Conservation (phyloP, 2,888 invertebrate species). For the Eupithecia exiguata region DNA sequence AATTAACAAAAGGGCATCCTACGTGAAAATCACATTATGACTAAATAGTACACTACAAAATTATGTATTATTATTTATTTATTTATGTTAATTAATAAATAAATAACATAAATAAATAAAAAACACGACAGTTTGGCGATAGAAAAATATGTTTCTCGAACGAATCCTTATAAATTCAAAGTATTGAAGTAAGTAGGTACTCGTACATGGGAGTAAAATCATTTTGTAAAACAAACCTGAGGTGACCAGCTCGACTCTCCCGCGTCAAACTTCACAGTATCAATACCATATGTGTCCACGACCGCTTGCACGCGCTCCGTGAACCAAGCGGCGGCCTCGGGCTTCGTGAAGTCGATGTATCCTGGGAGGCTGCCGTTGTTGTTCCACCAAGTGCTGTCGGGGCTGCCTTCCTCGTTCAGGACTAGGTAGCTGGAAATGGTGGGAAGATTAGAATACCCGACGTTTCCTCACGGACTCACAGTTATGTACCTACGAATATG, state of each 20-base stretch:
- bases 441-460: neutral
- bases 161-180: too few relatives aligned
- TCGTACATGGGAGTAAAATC: too few relatives aligned
- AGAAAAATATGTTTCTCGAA: too few relatives aligned
- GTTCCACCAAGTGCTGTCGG: constrained; percentile 82
- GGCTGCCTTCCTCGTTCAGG: constrained; percentile 76
- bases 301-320: constrained; percentile 78
- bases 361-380: constrained; percentile 81
- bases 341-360: constrained; percentile 89
- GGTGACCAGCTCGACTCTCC: constrained; percentile 90
- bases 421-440: constrained; percentile 73
- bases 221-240: constrained; percentile 64
- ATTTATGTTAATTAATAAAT: too few relatives aligned
- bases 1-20: too few relatives aligned
- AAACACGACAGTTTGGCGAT: too few relatives aligned
- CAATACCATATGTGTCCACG: constrained; percentile 85
- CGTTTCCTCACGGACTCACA: neutral
- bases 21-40: too few relatives aligned
- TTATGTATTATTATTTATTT: too few relatives aligned
- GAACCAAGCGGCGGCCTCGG: constrained; percentile 86
- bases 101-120: too few relatives aligned
- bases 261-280: constrained; percentile 92
- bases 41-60: too few relatives aligned
- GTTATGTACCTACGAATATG: neutral
- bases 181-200: too few relatives aligned